Evolutionary conservation across 2,888 invertebrate species (phyloP).

Genomic region (Helobdella robusta): DNA sequence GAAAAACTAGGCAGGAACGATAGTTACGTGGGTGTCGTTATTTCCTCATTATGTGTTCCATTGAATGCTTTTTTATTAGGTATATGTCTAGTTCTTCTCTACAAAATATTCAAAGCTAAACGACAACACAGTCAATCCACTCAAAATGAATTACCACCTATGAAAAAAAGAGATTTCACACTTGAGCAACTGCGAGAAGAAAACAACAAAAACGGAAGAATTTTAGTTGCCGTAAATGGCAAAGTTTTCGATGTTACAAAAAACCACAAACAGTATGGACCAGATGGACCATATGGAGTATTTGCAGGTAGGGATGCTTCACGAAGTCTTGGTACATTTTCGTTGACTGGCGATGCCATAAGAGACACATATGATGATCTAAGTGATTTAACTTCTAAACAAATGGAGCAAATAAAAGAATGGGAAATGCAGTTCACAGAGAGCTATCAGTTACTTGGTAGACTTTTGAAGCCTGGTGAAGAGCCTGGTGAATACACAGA

Average conservation of each 20-base stretch:
- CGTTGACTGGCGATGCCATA: constrained; percentile 61
- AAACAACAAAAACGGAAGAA: constrained; percentile 66
- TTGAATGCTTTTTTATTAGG: constrained; percentile 62
- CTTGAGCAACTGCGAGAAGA: constrained; percentile 67
- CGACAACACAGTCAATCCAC: constrained; percentile 35
- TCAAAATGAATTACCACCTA: constrained; percentile 59
- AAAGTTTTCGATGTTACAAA: constrained; percentile 84
- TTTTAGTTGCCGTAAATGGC: constrained; percentile 84
- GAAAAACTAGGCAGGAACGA: no score
- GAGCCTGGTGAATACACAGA: constrained; percentile 80
- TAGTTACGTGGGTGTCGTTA: no score
- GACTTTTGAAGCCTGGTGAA: constrained; percentile 79
- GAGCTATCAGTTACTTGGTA: constrained; percentile 83
- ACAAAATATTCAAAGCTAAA: constrained; percentile 58
- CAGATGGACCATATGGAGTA: constrained; percentile 88
- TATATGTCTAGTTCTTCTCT: constrained; percentile 63
- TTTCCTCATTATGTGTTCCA: constrained; percentile 52
- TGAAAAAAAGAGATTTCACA: constrained; percentile 77
- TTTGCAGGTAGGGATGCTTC: constrained; percentile 93
- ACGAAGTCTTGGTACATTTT: constrained; percentile 84
- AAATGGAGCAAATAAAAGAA: constrained; percentile 89
- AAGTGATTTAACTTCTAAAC: constrained; percentile 78
- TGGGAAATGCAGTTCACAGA: constrained; percentile 97
- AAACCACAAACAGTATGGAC: constrained; percentile 82
- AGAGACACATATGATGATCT: constrained; percentile 79